Conservation (phyloP, 2,797 vertebrate genomes). For the Caiman crocodilus region DNA sequence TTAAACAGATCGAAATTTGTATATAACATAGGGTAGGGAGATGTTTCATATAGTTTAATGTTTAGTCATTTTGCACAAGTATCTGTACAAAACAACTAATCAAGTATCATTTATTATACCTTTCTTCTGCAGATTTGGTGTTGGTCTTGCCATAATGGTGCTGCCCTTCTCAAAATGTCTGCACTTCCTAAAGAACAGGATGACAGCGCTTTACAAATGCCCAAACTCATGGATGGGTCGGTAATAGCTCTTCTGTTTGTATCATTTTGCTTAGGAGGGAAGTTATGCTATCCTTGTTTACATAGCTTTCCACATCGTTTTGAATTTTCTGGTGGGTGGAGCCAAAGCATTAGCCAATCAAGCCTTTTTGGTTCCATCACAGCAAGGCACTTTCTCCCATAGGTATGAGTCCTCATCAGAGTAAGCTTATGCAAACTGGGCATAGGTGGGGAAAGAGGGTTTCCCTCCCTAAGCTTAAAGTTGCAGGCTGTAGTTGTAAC, state of each 20-base stretch:
- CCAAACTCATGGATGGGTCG: slow-evolving; percentile 88
- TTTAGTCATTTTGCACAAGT: neutral
- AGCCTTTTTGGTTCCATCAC: too few species aligned
- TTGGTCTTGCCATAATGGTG: slow-evolving; percentile 89
- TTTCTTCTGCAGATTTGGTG: slow-evolving; percentile 88
- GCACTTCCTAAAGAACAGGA: slow-evolving; percentile 85
- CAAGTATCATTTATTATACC: neutral
- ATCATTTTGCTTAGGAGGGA: slow-evolving; percentile 66
- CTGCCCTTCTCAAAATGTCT: slow-evolving; percentile 89
- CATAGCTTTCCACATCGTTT: slow-evolving; percentile 21
- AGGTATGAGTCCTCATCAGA: neutral
- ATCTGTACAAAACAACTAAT: neutral
- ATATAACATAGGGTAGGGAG: neutral
- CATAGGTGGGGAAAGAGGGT: neutral
- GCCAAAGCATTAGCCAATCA: too few species aligned
- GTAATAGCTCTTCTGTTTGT: slow-evolving; percentile 75
- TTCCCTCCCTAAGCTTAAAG: neutral
- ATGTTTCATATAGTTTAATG: neutral
- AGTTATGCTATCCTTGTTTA: slow-evolving; percentile 33
- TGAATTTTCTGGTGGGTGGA: too few species aligned
- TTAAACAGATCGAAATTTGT: neutral
- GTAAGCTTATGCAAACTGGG: neutral
- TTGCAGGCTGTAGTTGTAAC: neutral
- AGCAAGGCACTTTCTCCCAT: too few species aligned
- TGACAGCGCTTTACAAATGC: slow-evolving; percentile 80